Base-by-base conservation (phyloP, 1,140 invertebrate genomes). In the Hyles vespertilio region DNA sequence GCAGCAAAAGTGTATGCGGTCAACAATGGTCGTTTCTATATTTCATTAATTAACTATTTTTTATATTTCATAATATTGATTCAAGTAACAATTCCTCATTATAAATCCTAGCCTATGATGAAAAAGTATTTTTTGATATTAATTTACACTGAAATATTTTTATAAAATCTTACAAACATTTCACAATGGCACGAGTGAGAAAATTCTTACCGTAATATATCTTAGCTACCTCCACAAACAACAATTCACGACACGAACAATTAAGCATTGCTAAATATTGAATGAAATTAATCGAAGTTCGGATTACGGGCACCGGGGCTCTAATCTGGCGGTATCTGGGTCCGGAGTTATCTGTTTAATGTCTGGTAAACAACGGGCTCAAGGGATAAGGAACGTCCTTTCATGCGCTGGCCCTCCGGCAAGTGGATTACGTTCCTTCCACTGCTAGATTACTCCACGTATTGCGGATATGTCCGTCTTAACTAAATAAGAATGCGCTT, bases 291-390 rank as follows among this genome's bases (percentile, higher is more conserved):
- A 88, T 88, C 85, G 85, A 88, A 88, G 73, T 84, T 77, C 72
- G 85, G 83, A 84, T 88, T 88, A 88, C 75, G 71, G 72, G 73
- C 69, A 70, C 65, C 74, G 72, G 72, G 79, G 77, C 74, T 74
- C 79, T 87, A 87, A 84, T 87, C 82, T 86, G 75, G 77, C 77
- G 79, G 75, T 89, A 89, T 89, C 84, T 74, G 80, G 78, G 80
- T 82, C 79, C 70, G 81, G 85, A 88, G 75, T 88, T 89, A 90
- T 90, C 89, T 89, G 87, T 84, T 90, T 89, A 90, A 90, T 89
- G 89, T 90, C 88, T 89, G 89, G 87, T 90, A 89, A 90, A 90
- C 87, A 90, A 89, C 84, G 75, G 87, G 87, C 89, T 89, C 79
- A 89, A 86, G 83, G 86, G 84, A 87, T 89, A 87, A 86, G 81